phyloP scores from a whole-genome alignment of 92 coral and sea anemone genomes.

The Metridium senile region DNA sequence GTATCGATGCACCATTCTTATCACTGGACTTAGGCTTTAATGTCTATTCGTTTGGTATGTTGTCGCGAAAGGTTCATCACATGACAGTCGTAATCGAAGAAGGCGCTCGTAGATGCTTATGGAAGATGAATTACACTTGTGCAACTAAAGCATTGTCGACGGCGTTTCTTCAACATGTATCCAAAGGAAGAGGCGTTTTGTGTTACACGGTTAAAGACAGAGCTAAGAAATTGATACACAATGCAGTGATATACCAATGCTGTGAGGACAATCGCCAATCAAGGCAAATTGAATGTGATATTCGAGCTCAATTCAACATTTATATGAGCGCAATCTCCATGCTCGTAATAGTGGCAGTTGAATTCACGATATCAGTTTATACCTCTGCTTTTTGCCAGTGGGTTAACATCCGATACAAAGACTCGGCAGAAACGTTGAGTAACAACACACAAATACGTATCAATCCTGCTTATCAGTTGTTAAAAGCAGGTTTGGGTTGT shows the following conservation, averaged over 20 bases:
- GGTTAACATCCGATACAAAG: neutral
- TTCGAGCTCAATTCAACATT: neutral
- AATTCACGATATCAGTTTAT: neutral
- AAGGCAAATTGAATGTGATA: constrained; percentile 14
- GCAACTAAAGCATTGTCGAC: constrained; percentile 15
- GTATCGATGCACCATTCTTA: constrained; percentile 16
- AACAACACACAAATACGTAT: neutral
- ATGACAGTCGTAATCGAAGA: constrained; percentile 7
- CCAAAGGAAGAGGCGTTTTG: constrained; percentile 9
- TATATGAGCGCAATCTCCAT: neutral
- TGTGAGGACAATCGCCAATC: neutral
- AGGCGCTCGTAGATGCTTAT: neutral
- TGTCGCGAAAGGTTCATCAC: constrained; percentile 23
- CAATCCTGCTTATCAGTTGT: neutral
- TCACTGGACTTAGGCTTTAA: constrained; percentile 37
- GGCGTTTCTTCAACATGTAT: constrained; percentile 1
- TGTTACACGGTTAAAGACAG: constrained; percentile 12
- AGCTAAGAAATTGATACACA: no score
- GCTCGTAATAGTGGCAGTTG: neutral
- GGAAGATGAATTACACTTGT: neutral
- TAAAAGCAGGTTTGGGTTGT: no score
- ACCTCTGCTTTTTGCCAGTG: neutral
- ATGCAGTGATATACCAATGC: constrained; percentile 19
- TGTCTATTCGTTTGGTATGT: constrained; percentile 21
- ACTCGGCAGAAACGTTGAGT: neutral